phyloP scores from a whole-genome alignment of 1,140 invertebrate genomes.

The Ips nitidus region DNA sequence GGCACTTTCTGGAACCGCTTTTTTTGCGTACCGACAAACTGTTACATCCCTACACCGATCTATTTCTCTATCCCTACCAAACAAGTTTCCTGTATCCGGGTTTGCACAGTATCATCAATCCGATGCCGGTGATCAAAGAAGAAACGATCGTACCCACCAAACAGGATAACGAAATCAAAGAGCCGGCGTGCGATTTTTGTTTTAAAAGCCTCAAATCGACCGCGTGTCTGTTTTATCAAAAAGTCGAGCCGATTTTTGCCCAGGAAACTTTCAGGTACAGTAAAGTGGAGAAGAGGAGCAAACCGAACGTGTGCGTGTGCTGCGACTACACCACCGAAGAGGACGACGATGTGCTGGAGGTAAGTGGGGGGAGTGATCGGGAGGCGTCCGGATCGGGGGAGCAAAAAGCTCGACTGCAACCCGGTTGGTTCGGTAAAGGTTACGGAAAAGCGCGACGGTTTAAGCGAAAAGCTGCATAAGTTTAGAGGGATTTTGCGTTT shows the following conservation, averaged over 20 bases:
- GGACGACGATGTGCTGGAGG: constrained; percentile 47
- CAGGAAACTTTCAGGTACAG: constrained; percentile 52
- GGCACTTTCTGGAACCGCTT: constrained; percentile 16
- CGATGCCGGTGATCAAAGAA: constrained; percentile 53
- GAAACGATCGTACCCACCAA: constrained; percentile 13
- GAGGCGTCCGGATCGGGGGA: constrained; percentile 39
- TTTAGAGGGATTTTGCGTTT: constrained; percentile 1
- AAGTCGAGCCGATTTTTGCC: constrained; percentile 52
- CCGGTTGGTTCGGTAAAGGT: constrained; percentile 63
- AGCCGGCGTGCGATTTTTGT: constrained; percentile 57
- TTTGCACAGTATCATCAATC: constrained; percentile 63
- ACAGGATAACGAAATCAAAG: constrained; percentile 34
- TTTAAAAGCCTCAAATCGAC: constrained; percentile 57
- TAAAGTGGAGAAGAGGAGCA: constrained; percentile 49
- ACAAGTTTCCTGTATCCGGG: constrained; percentile 59
- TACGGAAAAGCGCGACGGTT: constrained; percentile 52
- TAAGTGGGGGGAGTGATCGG: constrained; percentile 31
- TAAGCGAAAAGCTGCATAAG: constrained; percentile 27
- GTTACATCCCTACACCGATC: constrained; percentile 38
- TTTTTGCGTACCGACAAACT: constrained; percentile 18
- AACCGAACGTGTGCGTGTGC: constrained; percentile 58
- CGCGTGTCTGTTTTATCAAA: constrained; percentile 58
- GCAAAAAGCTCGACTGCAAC: constrained; percentile 54
- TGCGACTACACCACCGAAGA: constrained; percentile 57
- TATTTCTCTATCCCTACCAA: constrained; percentile 55